Conservation (phyloP, 2,797 vertebrate species). For the Ctenochaetus hawaiiensis region DNA sequence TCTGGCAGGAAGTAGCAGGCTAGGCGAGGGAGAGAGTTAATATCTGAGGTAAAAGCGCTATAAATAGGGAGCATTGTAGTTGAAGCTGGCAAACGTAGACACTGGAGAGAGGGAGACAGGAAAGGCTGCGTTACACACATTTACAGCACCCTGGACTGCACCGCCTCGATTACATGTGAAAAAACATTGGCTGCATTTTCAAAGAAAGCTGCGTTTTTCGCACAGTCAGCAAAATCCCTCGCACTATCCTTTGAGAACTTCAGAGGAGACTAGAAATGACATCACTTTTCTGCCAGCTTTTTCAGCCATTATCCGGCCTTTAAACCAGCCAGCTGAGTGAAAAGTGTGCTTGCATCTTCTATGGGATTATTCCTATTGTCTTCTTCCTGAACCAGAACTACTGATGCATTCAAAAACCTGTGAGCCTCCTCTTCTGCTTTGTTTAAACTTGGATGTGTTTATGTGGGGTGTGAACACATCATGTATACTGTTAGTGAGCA, state of each 20-base stretch:
- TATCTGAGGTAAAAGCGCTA: constrained; percentile 79
- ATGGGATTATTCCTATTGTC: no score
- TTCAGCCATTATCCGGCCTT: constrained; percentile 23
- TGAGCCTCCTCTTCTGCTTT: not conserved
- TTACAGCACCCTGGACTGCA: constrained; percentile 57
- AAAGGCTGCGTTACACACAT: constrained; percentile 67
- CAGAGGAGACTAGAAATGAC: constrained; percentile 39
- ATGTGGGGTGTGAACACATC: not conserved
- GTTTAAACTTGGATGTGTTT: not conserved
- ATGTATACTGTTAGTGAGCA: no score
- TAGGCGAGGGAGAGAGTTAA: constrained; percentile 73
- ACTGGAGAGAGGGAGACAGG: constrained; percentile 61
- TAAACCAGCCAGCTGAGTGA: constrained; percentile 5
- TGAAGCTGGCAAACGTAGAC: constrained; percentile 62
- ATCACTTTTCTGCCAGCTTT: constrained; percentile 33
- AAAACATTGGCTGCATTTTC: constrained; percentile 72
- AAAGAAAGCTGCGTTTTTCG: constrained; percentile 50
- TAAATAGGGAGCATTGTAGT: constrained; percentile 84
- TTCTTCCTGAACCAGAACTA: not conserved
- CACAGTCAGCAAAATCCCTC: constrained; percentile 58
- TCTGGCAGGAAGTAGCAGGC: constrained; percentile 76
- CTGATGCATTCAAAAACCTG: not conserved
- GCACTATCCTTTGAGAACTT: constrained; percentile 37
- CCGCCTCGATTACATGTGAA: constrained; percentile 68
- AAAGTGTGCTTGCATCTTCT: constrained; percentile 6